Evolutionary conservation across 2,797 vertebrate species (phyloP), one percentile per base, ranked within the genome.

Genomic region (Periophthalmus magnuspinnatus): DNA sequence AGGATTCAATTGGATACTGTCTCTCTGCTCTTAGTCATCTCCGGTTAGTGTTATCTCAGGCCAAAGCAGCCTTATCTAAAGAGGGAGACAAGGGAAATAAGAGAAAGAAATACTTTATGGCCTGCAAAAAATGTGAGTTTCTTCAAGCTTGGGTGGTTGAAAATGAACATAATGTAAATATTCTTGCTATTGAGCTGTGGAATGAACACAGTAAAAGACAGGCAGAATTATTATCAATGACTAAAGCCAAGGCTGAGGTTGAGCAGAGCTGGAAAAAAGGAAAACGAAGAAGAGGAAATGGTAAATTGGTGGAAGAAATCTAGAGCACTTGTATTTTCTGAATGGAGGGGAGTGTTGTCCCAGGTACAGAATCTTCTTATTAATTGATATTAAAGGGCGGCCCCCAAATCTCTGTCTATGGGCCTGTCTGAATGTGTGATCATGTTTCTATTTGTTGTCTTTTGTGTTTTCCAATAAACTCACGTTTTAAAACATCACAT

Each of bases 51-150:
- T 78, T 97, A 32, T 84, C 91, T 22, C 58, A 41, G 16, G 92
- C 92, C 3, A 92, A 87, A 55, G 74, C 68, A 24, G 73, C 64
- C 1, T 74, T 92, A 0, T 68, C 83, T 0, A 77, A 86, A 50
- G 82, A 88, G 0, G 87, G 86, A 5, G 78, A 87, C 2, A 89
- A 90, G 8, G 83, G 80, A 2, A 58, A 67, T 16, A 73, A 11
- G 67, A 84, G 86, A 74, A 83, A 78, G 22, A 85, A 76, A 69
- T 91, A 76, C 80, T 95, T 94, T 54, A 76, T 90, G 6, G 95
- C 95, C 0, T 81, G 84, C 62, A 97, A 96, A 74, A 97, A 97
- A 72, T 96, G 95, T 50, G 88, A 93, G 66, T 97, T 96, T 72
- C 88, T 96, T 34, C 92, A 95, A 78, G 91, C 95, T 6, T 97